Percentiles rank a stretch among this genome's conserved stretches.
phyloP scores from a whole-genome alignment of 2,113 vertebrate species.

The Archocentrus centrarchus region DNA sequence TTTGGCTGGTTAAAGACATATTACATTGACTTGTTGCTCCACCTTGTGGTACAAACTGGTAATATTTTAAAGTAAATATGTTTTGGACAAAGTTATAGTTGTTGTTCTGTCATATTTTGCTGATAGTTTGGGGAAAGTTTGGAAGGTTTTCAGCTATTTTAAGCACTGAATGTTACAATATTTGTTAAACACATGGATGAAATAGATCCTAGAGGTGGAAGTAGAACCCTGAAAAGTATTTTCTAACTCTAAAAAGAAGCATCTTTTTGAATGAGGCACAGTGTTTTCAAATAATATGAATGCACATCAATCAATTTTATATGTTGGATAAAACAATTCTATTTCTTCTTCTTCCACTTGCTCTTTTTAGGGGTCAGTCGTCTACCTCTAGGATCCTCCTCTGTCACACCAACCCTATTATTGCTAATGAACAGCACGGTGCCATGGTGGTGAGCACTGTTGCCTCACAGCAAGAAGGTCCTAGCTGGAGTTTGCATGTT shows the following conservation, averaged over 20 bases:
- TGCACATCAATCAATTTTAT: background rate
- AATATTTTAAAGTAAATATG: background rate
- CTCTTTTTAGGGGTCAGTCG: background rate
- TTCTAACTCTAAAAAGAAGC: background rate
- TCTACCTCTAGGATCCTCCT: background rate
- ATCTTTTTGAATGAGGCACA: no score
- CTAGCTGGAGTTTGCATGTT: no score
- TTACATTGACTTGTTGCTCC: constrained; percentile 2
- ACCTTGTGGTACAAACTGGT: background rate
- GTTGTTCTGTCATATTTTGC: background rate
- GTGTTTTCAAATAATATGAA: background rate
- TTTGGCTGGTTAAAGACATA: background rate
- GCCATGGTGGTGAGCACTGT: no score
- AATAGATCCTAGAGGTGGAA: background rate
- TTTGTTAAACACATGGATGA: background rate
- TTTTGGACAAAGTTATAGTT: background rate
- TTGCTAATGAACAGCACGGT: no score
- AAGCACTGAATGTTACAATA: background rate
- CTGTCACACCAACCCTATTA: background rate
- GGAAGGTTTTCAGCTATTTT: background rate
- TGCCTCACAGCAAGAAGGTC: no score
- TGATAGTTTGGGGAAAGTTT: background rate
- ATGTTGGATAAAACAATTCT: background rate
- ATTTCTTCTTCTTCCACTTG: background rate
- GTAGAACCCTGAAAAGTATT: background rate